Percentiles rank a stretch among this genome's conserved stretches.
Conservation (phyloP, 2,113 vertebrate species). For the Onychorhynchus coronatus region DNA sequence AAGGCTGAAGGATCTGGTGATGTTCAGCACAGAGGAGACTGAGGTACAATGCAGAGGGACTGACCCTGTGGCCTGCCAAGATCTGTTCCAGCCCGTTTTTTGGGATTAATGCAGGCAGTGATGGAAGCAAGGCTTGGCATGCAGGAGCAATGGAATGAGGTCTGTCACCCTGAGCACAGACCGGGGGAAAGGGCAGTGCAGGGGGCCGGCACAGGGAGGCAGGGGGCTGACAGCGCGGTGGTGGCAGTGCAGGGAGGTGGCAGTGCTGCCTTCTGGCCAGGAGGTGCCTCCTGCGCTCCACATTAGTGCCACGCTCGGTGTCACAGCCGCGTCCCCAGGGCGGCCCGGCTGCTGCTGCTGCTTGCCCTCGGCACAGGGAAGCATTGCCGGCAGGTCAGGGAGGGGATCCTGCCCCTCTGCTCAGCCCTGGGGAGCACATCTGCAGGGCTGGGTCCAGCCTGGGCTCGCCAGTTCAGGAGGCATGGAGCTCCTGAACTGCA, state of each 20-base stretch:
- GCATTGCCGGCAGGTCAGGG: not conserved
- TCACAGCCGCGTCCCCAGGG: not conserved
- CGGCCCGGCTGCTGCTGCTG: not conserved
- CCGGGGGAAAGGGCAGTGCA: not conserved
- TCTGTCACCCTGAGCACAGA: not conserved
- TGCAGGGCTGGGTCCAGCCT: not conserved
- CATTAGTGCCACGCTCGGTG: rapidly evolving
- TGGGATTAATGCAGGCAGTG: not conserved
- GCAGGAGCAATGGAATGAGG: no score
- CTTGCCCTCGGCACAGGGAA: not conserved
- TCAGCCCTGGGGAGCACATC: not conserved
- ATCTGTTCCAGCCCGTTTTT: not conserved
- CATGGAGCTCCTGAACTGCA: not conserved
- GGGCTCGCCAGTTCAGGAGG: not conserved
- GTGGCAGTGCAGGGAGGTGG: not conserved
- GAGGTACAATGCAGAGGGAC: not conserved
- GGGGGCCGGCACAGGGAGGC: not conserved
- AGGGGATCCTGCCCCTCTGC: not conserved
- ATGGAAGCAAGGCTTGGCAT: not conserved
- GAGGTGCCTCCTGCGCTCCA: not conserved
- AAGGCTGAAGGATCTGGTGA: not conserved
- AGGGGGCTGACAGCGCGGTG: not conserved
- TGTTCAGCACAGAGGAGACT: not conserved
- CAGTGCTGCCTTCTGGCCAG: not conserved
- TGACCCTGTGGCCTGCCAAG: not conserved